These are phyloP conservation scores for Smithornis capensis DNA, from an alignment of 2,113 vertebrate genomes.

Conservation along the genomic window DNA sequence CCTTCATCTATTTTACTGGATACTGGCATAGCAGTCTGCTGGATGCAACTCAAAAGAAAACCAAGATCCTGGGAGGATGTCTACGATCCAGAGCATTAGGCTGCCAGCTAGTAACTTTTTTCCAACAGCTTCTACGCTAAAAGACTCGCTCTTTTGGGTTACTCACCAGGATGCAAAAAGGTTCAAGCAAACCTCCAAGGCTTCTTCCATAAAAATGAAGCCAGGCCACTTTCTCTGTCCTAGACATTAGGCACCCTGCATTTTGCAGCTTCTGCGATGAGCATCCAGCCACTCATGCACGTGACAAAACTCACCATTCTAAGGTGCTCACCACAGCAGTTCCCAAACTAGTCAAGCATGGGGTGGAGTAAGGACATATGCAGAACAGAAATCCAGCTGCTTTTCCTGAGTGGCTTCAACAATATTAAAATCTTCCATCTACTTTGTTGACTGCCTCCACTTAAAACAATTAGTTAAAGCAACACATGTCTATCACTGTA, in stretches of 20 bases:
- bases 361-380: neutral
- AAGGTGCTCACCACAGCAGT: neutral
- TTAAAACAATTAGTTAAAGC: slow-evolving; percentile 6
- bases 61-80: neutral
- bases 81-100: neutral
- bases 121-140: neutral
- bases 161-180: neutral
- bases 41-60: too few relatives aligned
- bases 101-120: neutral
- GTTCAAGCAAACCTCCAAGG: neutral
- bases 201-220: neutral
- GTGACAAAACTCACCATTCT: neutral
- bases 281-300: neutral
- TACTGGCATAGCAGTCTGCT: neutral
- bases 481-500: neutral
- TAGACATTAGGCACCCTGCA: neutral
- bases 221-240: neutral
- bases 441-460: neutral
- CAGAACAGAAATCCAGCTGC: neutral
- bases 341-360: neutral
- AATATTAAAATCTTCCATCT: slow-evolving; percentile 7
- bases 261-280: neutral
- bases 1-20: neutral
- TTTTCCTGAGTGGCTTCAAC: neutral
- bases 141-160: neutral